Evolutionary conservation across 2,113 vertebrate species (phyloP).

Genomic region (Heliornis fulica): DNA sequence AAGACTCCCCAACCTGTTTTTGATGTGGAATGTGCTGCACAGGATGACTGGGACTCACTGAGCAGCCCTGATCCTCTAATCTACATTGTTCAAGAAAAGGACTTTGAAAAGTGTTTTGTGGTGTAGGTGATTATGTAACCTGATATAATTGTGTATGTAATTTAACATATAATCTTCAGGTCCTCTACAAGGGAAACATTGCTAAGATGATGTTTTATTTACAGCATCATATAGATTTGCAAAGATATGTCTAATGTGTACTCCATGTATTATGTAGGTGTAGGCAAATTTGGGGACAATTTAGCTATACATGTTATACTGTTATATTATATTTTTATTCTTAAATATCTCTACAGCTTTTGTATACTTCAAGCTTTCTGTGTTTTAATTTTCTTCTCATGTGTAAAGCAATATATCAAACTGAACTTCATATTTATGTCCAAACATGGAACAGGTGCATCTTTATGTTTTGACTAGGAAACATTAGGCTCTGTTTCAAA

Average conservation of each 20-base stretch:
- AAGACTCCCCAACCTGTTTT: conserved; percentile 43
- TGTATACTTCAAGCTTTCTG: not conserved
- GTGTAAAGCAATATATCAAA: conserved; percentile 31
- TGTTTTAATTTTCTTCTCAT: conserved; percentile 38
- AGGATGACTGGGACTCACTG: not conserved
- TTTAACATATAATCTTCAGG: not conserved
- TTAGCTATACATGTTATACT: not conserved
- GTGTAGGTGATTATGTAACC: not conserved
- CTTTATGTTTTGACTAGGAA: conserved; percentile 33
- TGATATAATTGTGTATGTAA: not conserved
- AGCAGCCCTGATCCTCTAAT: conserved; percentile 46
- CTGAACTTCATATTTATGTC: conserved; percentile 13
- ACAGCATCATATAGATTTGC: not conserved
- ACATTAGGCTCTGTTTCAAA: not conserved
- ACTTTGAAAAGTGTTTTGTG: conserved; percentile 45
- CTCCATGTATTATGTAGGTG: not conserved
- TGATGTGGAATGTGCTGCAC: conserved; percentile 37
- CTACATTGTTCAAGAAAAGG: conserved; percentile 18
- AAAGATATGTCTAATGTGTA: not conserved
- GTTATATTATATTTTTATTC: not conserved
- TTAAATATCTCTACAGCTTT: not conserved
- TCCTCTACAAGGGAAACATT: not conserved
- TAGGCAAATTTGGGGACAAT: not conserved
- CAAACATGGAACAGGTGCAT: conserved; percentile 17
- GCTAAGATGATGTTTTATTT: not conserved